Conservation (phyloP, 2,797 vertebrate genomes). For the Babyrousa celebensis region DNA sequence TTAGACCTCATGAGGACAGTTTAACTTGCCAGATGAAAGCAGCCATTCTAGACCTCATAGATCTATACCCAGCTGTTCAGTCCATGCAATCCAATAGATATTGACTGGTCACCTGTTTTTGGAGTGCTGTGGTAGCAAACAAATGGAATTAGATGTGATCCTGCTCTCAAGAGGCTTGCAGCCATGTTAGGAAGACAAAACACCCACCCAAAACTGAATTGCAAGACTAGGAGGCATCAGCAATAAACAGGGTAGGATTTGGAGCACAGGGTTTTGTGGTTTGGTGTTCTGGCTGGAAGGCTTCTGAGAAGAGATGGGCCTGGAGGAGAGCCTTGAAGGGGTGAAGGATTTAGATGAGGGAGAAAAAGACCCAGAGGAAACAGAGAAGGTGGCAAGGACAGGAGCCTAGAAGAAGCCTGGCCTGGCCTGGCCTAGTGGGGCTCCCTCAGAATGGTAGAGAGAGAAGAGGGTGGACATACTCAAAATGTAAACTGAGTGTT, state of each 20-base stretch:
- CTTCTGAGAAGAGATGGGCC: not conserved
- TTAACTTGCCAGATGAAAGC: not conserved
- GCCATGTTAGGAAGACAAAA: not conserved
- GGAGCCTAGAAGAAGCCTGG: not conserved
- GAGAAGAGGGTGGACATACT: not conserved
- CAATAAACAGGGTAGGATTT: not conserved
- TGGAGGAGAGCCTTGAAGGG: not conserved
- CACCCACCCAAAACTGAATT: not conserved
- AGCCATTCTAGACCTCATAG: not conserved
- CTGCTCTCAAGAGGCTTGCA: not conserved
- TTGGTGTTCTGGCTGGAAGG: not conserved
- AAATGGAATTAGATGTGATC: not conserved
- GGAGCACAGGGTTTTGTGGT: not conserved
- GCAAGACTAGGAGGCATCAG: not conserved
- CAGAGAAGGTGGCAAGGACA: not conserved
- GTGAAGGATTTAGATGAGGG: not conserved
- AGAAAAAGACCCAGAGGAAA: not conserved
- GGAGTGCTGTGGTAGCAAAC: not conserved
- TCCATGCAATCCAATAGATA: not conserved
- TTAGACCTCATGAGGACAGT: not conserved
- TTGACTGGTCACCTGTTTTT: not conserved
- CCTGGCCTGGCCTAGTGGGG: no score
- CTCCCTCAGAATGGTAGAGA: not conserved
- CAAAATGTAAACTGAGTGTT: not conserved
- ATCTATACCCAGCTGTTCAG: not conserved